A percentile compares a stretch with the other conserved stretches of the same genome.
phyloP scores from a whole-genome alignment of 2,113 vertebrate species.

The Trinectes maculatus region DNA sequence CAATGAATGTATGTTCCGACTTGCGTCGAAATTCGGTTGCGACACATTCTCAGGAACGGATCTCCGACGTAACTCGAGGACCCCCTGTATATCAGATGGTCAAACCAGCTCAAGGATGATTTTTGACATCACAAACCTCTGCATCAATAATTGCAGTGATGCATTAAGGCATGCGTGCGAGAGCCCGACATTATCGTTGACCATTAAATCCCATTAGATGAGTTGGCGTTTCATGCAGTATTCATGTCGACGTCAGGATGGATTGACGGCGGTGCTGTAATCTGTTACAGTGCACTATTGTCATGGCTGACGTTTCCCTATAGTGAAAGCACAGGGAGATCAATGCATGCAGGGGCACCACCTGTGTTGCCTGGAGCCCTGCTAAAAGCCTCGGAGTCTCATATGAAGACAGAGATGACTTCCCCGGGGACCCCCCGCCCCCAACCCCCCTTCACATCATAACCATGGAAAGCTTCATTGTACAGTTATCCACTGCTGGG shows the following conservation, averaged over 20 bases:
- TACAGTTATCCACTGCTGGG: conserved; percentile 25
- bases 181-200: neutral
- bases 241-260: conserved; percentile 47
- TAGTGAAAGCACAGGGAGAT: conserved; percentile 56
- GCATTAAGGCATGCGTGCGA: neutral
- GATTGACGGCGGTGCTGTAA: conserved; percentile 17
- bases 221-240: conserved; percentile 38
- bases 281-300: conserved; percentile 35
- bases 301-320: conserved; percentile 41
- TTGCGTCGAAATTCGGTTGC: too few relatives aligned
- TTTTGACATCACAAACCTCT: neutral
- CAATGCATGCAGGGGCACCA: conserved; percentile 66
- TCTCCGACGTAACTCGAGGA: too few relatives aligned
- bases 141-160: neutral
- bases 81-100: too few relatives aligned
- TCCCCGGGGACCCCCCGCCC: conserved; percentile 47
- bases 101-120: neutral
- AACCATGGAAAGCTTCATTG: conserved; percentile 20
- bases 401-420: conserved; percentile 48
- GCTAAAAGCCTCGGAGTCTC: conserved; percentile 66
- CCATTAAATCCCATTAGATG: conserved; percentile 48
- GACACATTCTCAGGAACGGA: too few relatives aligned
- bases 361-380: conserved; percentile 65
- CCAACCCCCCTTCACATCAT: neutral
- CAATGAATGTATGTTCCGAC: too few relatives aligned